Percentiles rank a stretch among this genome's conserved stretches.
These are phyloP conservation scores for Pteronura brasiliensis DNA, from an alignment of 2,113 vertebrate species.

Conservation along the genomic window DNA sequence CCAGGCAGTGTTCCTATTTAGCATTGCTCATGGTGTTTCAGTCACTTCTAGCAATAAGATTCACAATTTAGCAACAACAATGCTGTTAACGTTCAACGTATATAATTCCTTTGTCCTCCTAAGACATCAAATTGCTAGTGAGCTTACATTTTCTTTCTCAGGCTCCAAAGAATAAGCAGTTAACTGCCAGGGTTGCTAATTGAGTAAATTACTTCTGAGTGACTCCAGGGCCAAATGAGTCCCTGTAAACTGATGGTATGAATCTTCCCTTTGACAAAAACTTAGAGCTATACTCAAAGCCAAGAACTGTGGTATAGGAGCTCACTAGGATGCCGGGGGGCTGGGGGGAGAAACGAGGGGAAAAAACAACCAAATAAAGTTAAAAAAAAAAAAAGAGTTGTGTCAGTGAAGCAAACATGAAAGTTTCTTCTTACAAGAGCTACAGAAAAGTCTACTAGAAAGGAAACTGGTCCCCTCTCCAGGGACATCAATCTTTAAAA, in stretches of 20 bases:
- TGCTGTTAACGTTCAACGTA: slow-evolving; percentile 36
- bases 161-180: slow-evolving; percentile 45
- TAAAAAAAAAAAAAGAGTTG: background rate
- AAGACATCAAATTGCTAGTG: slow-evolving; percentile 49
- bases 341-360: too few species aligned
- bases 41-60: background rate
- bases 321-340: background rate
- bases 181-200: slow-evolving; percentile 33
- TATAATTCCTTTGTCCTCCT: slow-evolving; percentile 29
- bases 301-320: background rate
- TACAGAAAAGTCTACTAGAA: background rate
- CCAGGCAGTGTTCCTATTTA: background rate
- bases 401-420: background rate
- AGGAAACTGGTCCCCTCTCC: background rate
- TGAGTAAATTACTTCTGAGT: slow-evolving; percentile 45
- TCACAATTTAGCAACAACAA: slow-evolving; percentile 9
- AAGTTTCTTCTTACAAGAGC: background rate
- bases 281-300: background rate
- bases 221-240: background rate
- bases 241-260: background rate
- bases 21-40: background rate
- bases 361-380: background rate
- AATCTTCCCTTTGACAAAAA: slow-evolving; percentile 37
- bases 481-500: background rate
- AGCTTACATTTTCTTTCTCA: slow-evolving; percentile 44